Base-by-base conservation (phyloP, 1,140 invertebrate genomes). In the Lasaia peninsularis region DNA sequence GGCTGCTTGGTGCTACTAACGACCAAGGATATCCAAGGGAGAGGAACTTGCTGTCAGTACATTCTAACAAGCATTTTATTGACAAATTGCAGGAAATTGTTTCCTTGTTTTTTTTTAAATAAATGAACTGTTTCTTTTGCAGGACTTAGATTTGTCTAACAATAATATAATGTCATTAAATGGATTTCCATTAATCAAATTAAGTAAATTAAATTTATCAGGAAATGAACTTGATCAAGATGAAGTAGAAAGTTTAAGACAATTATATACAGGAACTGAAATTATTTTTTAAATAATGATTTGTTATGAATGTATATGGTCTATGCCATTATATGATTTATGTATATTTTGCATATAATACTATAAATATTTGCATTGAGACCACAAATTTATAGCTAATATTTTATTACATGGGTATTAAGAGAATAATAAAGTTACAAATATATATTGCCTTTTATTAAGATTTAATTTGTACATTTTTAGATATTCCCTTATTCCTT, bases 131-230 rank as follows among this genome's bases (percentile, higher is more conserved):
- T 52, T 58, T 66, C 64, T 51, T 12, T 80, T 87, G 53, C 72
- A 84, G 82, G 75, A 72, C 58, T 60, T 87, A 40, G 69, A 75
- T 57, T 69, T 88, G 52, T 74, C 69, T 52, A 79, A 78, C 32
- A 88, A 88, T 56, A 67, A 78, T 37, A 55, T 88, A 48, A 76
- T 64, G 12, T 75, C 80, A 33, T 63, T 88, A 16, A 68, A 69
- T 58, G 67, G 65, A 34, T 88, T 88, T 59, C 82, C 85, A 6
- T 16, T 6, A 49, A 62, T 88, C 50, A 16, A 76, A 14, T 62
- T 88, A 53, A 65, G 78, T 51, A 70, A 70, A 44, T 62, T 88
- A 20, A 67, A 77, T 58, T 50, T 86, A 58, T 53, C 65, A 67
- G 72, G 70, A 16, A 88, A 86, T 3, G 50, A 64, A 18, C 64